A percentile compares a stretch with the other conserved stretches of the same genome.
These are phyloP conservation scores for Parotocinclus haroldoi DNA, from an alignment of 2,797 vertebrate genomes.

Conservation along the genomic window DNA sequence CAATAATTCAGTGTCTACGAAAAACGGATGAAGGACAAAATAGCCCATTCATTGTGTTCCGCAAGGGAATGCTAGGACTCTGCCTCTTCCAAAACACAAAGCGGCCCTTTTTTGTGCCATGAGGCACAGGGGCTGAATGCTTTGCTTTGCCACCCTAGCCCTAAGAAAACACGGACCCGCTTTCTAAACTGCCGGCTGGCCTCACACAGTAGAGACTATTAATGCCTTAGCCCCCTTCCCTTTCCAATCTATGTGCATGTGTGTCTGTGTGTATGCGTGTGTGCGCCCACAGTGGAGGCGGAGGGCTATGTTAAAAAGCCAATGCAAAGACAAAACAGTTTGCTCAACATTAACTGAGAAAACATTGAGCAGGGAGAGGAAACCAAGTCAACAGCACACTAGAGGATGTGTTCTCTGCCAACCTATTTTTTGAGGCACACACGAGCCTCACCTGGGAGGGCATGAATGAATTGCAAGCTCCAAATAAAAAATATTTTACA, in stretches of 20 bases:
- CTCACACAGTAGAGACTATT: conserved; percentile 89
- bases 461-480: too few species aligned
- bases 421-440: conserved; percentile 60
- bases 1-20: conserved; percentile 83
- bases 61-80: conserved; percentile 85
- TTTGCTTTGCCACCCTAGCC: conserved; percentile 96
- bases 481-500: too few species aligned
- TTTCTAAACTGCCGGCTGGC: conserved; percentile 85
- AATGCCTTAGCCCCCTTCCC: conserved; percentile 79
- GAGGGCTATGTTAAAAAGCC: conserved; percentile 79
- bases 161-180: conserved; percentile 95
- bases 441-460: background rate
- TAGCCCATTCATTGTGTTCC: conserved; percentile 92
- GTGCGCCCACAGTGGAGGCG: conserved; percentile 78
- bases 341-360: conserved; percentile 87
- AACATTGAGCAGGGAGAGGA: conserved; percentile 64
- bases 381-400: conserved; percentile 76
- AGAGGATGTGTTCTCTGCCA: conserved; percentile 68
- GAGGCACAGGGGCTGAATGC: conserved; percentile 88
- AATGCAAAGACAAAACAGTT: conserved; percentile 98
- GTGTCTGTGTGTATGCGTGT: conserved; percentile 56
- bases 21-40: conserved; percentile 80
- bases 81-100: conserved; percentile 86
- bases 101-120: conserved; percentile 80
- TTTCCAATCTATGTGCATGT: conserved; percentile 41